phyloP scores from a whole-genome alignment of 2,888 invertebrate species.

The Rhaphigaster nebulosa region DNA sequence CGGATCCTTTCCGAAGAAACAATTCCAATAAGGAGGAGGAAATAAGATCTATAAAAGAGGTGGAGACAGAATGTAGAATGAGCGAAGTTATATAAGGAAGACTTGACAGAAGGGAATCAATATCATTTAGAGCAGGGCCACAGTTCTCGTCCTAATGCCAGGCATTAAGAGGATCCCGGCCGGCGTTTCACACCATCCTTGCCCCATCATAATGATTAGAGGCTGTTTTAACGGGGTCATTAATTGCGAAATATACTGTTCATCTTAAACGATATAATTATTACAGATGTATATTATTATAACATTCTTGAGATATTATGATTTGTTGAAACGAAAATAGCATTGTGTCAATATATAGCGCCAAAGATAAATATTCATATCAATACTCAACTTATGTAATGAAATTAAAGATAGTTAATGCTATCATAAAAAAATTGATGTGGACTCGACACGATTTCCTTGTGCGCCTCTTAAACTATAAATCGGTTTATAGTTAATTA shows the following conservation, averaged over 20 bases:
- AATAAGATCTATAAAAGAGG: neutral
- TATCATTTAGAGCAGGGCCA: neutral
- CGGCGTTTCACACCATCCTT: neutral
- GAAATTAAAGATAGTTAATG: too few relatives aligned
- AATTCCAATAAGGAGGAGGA: neutral
- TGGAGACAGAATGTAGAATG: neutral
- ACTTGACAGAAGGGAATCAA: neutral
- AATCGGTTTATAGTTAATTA: too few relatives aligned
- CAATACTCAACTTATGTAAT: too few relatives aligned
- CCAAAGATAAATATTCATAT: too few relatives aligned
- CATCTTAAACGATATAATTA: too few relatives aligned
- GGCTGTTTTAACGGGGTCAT: neutral
- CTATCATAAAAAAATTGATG: too few relatives aligned
- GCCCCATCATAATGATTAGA: neutral
- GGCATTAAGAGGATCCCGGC: neutral
- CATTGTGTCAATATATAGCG: too few relatives aligned
- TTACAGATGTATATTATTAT: too few relatives aligned
- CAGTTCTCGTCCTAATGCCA: neutral
- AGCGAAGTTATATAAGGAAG: neutral
- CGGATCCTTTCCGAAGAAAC: neutral
- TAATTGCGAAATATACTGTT: neutral
- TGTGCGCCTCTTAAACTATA: too few relatives aligned
- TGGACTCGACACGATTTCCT: too few relatives aligned
- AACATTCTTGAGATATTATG: too few relatives aligned
- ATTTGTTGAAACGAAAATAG: too few relatives aligned